Evolutionary conservation across 1,140 invertebrate species (phyloP).

Genomic region (Stratiolaelaps scimitus): DNA sequence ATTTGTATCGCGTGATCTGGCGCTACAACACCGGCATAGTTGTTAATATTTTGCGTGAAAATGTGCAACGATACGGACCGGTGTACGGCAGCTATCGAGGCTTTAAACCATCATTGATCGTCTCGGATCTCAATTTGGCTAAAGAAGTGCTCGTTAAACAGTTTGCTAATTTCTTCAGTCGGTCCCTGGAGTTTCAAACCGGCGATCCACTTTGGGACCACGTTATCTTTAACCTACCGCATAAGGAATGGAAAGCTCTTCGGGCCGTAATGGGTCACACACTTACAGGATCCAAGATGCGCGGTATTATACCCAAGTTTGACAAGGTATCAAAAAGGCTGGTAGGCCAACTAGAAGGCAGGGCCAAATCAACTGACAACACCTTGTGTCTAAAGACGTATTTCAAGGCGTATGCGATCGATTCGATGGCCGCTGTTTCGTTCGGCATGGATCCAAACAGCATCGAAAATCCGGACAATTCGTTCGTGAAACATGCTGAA

Average conservation of each 20-base stretch:
- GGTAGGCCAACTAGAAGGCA: neutral
- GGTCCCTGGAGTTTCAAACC: neutral
- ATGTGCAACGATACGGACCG: neutral
- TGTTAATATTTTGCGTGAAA: neutral
- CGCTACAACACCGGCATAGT: no score
- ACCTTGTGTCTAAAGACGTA: neutral
- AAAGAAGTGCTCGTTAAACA: slow-evolving; percentile 15
- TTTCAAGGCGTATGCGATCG: neutral
- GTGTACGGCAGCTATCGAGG: neutral
- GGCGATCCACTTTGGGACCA: slow-evolving; percentile 4
- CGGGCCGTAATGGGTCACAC: neutral
- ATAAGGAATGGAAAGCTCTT: neutral
- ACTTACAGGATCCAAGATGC: neutral
- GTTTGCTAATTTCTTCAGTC: neutral
- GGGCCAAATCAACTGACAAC: neutral
- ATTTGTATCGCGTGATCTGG: no score
- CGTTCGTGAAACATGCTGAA: neutral
- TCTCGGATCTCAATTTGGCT: neutral
- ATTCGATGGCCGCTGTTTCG: neutral
- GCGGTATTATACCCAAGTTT: slow-evolving; percentile 7
- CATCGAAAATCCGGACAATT: neutral
- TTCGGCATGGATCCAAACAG: neutral
- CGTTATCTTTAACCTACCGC: neutral
- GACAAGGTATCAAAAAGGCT: neutral
- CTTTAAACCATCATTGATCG: neutral